Conservation (phyloP, 1,140 invertebrate genomes). For the Stratiolaelaps scimitus region DNA sequence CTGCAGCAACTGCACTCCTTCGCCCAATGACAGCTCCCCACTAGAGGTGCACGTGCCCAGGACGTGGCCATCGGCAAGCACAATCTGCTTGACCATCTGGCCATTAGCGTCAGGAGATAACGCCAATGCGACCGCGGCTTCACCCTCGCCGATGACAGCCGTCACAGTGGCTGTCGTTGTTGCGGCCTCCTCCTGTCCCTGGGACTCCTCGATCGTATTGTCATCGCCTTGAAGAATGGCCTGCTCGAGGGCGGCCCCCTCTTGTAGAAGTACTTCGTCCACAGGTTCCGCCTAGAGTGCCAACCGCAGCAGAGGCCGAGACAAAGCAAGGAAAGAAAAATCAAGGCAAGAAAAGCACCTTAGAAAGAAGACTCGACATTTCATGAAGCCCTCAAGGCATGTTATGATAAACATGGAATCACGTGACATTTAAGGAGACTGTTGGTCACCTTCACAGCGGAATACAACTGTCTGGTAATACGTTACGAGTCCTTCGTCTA, state of each 20-base stretch:
- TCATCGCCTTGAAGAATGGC: not conserved
- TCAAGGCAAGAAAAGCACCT: too few species aligned
- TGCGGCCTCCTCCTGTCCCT: not conserved
- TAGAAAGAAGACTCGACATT: too few species aligned
- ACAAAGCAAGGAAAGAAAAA: too few species aligned
- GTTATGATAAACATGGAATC: too few species aligned
- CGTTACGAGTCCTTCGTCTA: too few species aligned
- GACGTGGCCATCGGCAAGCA: conserved; percentile 20
- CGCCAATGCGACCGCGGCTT: conserved; percentile 6
- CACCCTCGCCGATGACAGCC: conserved; percentile 10
- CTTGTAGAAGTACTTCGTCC: conserved; percentile 12
- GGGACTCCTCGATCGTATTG: too few species aligned
- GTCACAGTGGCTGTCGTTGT: conserved; percentile 17
- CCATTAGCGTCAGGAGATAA: conserved; percentile 8
- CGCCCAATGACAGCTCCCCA: conserved; percentile 3
- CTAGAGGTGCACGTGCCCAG: conserved; percentile 12
- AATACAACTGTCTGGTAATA: too few species aligned
- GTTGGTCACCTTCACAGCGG: too few species aligned
- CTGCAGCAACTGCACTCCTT: not conserved
- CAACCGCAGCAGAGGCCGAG: too few species aligned
- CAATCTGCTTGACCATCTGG: conserved; percentile 15
- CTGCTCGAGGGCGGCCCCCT: conserved; percentile 23
- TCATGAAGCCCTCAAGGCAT: too few species aligned
- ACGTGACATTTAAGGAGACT: too few species aligned
- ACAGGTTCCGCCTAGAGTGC: not conserved